Evolutionary conservation across 2,888 invertebrate genomes (phyloP).

Genomic region (Leucoma salicis): DNA sequence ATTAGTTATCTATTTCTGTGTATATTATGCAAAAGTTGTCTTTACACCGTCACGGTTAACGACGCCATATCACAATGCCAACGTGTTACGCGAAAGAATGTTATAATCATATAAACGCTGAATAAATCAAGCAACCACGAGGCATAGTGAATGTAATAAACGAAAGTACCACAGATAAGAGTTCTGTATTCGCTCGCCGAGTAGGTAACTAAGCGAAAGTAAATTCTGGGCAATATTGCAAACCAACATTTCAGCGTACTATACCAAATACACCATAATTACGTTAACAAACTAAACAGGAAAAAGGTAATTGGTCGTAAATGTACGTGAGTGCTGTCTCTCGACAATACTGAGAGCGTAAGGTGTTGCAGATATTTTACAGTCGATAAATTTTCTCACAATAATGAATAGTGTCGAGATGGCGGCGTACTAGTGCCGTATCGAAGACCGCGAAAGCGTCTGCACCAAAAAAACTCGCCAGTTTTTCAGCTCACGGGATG

Average conservation of each 20-base stretch:
- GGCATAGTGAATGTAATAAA: constrained; percentile 47
- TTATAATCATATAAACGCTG: constrained; percentile 39
- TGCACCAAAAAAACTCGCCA: constrained; percentile 42
- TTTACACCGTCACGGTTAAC: not conserved
- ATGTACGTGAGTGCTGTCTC: constrained; percentile 27
- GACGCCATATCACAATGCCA: constrained; percentile 11
- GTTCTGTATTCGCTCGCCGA: constrained; percentile 19
- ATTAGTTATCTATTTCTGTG: constrained; percentile 4
- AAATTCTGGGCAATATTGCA: constrained; percentile 12
- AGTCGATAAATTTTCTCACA: constrained; percentile 44
- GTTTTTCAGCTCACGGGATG: constrained; percentile 53
- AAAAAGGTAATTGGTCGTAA: constrained; percentile 25
- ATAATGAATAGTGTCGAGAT: constrained; percentile 24
- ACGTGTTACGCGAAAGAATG: constrained; percentile 41
- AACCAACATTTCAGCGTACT: constrained; percentile 10
- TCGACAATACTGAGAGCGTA: constrained; percentile 49
- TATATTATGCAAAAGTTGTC: not conserved
- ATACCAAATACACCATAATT: constrained; percentile 15
- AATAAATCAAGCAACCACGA: constrained; percentile 44
- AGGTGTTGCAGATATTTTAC: constrained; percentile 44
- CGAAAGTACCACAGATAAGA: constrained; percentile 44
- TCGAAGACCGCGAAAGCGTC: constrained; percentile 58
- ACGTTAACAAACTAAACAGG: constrained; percentile 30
- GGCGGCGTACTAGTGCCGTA: not conserved
- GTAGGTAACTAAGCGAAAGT: constrained; percentile 24